Percentiles rank a stretch among this genome's conserved stretches.
These are phyloP conservation scores for Bombus superbus DNA, from an alignment of 1,140 invertebrate genomes.

Conservation along the genomic window DNA sequence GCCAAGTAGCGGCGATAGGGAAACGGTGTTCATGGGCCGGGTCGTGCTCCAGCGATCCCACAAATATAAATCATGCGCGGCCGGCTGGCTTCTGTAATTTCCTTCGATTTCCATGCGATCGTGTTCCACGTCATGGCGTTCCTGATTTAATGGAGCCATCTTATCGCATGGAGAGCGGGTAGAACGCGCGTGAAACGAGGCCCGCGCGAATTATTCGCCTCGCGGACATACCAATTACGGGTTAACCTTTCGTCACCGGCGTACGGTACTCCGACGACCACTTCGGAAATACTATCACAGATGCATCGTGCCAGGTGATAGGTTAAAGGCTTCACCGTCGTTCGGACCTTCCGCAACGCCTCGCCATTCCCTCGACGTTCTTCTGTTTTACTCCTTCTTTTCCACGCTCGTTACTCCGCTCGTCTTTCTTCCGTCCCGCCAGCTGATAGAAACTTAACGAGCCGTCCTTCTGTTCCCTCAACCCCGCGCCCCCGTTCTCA, in stretches of 20 bases:
- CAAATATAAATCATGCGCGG: conserved; percentile 63
- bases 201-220: conserved; percentile 36
- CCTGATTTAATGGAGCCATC: conserved; percentile 57
- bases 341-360: conserved; percentile 16
- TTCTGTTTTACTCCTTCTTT: not conserved
- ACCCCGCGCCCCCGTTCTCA: conserved; percentile 33
- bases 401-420: conserved; percentile 5
- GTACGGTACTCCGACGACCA: conserved; percentile 42
- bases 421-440: conserved; percentile 18
- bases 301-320: conserved; percentile 55
- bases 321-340: conserved; percentile 59
- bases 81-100: conserved; percentile 60
- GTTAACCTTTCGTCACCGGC: conserved; percentile 52
- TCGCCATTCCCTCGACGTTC: not conserved
- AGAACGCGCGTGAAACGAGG: not conserved
- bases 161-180: not conserved
- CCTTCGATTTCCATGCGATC: conserved; percentile 60
- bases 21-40: conserved; percentile 20
- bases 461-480: conserved; percentile 36
- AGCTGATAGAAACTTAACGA: conserved; percentile 66
- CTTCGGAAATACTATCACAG: conserved; percentile 34
- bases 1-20: conserved; percentile 18
- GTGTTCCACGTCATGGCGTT: conserved; percentile 42
- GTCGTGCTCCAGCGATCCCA: conserved; percentile 26
- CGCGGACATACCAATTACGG: conserved; percentile 46